Conservation (phyloP, 2,797 vertebrate species). For the Esox lucius region DNA sequence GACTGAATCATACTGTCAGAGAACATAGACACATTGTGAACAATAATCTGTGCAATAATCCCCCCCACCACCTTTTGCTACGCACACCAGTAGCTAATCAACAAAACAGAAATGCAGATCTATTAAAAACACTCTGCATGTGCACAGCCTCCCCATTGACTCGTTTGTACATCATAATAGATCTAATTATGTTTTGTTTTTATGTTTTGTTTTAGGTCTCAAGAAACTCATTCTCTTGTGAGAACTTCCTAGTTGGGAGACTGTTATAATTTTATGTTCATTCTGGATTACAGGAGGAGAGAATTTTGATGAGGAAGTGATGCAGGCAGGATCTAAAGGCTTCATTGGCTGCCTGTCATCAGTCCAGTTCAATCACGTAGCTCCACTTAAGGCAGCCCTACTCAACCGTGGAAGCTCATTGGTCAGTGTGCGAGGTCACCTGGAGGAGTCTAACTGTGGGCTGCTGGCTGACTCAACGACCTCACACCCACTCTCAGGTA, state of each 20-base stretch:
- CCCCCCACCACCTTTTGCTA: not conserved
- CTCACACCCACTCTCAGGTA: slow-evolving; percentile 81
- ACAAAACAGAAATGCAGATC: not conserved
- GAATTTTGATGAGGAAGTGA: slow-evolving; percentile 74
- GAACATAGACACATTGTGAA: slow-evolving; percentile 13
- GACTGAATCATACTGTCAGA: not conserved
- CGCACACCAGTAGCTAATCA: not conserved
- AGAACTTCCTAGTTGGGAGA: not conserved
- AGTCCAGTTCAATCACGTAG: slow-evolving; percentile 84
- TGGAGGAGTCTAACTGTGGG: slow-evolving; percentile 79
- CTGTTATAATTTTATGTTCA: not conserved
- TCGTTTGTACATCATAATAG: not conserved
- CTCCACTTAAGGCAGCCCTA: slow-evolving; percentile 83
- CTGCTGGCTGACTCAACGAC: slow-evolving; percentile 76
- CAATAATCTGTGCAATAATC: not conserved
- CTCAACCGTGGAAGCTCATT: slow-evolving; percentile 77
- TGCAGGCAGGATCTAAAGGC: slow-evolving; percentile 75
- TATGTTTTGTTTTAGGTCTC: not conserved
- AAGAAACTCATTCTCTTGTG: not conserved
- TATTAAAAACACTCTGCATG: not conserved
- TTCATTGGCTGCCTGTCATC: slow-evolving; percentile 86
- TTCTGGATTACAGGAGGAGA: slow-evolving; percentile 64
- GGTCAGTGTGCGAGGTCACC: slow-evolving; percentile 72
- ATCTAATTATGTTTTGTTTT: not conserved
- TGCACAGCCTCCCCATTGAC: not conserved